Conservation (phyloP, 2,888 invertebrate genomes). For the Sthenelais limicola region DNA sequence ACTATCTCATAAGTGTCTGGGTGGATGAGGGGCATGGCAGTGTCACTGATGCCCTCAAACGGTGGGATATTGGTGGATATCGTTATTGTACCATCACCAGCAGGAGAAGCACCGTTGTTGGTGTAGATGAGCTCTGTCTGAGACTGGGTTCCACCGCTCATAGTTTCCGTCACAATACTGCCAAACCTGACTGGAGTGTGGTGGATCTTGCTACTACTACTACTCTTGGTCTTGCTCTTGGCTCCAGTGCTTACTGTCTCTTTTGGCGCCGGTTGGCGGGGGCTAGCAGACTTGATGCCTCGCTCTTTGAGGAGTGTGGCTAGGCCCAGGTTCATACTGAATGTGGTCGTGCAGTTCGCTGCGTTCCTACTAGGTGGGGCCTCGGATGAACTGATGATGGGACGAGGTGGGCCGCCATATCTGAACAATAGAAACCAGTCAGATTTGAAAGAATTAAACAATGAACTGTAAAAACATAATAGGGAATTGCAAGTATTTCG, state of each 20-base stretch:
- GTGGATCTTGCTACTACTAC: neutral
- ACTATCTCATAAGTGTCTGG: slow-evolving; percentile 30
- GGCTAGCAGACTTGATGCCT: slow-evolving; percentile 31
- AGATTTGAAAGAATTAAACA: no score
- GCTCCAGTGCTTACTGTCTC: neutral
- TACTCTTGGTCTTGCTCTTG: neutral
- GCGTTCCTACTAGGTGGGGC: slow-evolving; percentile 23
- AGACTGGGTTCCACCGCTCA: slow-evolving; percentile 33
- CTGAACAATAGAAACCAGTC: no score
- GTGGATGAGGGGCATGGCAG: slow-evolving; percentile 21
- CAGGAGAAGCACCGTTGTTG: no score
- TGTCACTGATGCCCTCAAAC: slow-evolving; percentile 40
- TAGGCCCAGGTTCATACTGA: slow-evolving; percentile 46
- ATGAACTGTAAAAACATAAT: no score
- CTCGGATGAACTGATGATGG: neutral
- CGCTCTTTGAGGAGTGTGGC: slow-evolving; percentile 45
- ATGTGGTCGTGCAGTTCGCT: slow-evolving; percentile 44
- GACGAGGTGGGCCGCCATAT: slow-evolving; percentile 33
- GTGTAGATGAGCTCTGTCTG: slow-evolving; percentile 43
- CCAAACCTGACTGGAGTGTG: slow-evolving; percentile 39
- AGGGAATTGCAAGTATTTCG: no score
- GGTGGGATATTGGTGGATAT: slow-evolving; percentile 18
- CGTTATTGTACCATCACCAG: neutral
- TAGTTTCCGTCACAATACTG: slow-evolving; percentile 44
- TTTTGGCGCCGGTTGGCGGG: slow-evolving; percentile 1